These are phyloP conservation scores for Cyclopterus lumpus DNA, from an alignment of 2,797 vertebrate genomes.

Conservation along the genomic window DNA sequence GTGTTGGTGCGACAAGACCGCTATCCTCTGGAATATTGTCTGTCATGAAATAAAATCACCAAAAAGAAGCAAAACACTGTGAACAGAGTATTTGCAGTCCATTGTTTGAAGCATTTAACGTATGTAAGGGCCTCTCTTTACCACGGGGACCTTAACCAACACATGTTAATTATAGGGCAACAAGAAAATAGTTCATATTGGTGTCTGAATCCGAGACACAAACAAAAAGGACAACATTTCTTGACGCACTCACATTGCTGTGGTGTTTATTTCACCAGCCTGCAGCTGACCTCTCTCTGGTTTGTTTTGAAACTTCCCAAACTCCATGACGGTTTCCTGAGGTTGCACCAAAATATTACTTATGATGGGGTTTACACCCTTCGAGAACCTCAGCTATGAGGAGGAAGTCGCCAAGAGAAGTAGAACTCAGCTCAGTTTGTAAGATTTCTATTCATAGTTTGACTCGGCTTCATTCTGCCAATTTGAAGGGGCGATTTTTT, in stretches of 20 bases:
- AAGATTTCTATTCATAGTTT: slow-evolving; percentile 63
- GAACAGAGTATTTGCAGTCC: neutral
- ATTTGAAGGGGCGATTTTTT: slow-evolving; percentile 11
- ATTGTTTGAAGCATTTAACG: neutral
- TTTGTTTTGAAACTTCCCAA: slow-evolving; percentile 61
- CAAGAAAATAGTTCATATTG: neutral
- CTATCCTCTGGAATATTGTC: neutral
- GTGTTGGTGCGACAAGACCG: neutral
- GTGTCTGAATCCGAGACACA: slow-evolving; percentile 7
- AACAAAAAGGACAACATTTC: slow-evolving; percentile 22
- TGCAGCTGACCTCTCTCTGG: slow-evolving; percentile 50
- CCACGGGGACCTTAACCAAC: neutral
- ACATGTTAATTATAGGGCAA: neutral
- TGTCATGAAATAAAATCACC: neutral
- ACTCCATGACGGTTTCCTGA: slow-evolving; percentile 68
- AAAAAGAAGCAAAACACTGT: neutral
- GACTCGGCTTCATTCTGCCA: slow-evolving; percentile 25
- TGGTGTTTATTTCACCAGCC: slow-evolving; percentile 45
- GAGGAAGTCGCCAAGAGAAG: slow-evolving; percentile 56
- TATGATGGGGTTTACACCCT: slow-evolving; percentile 66
- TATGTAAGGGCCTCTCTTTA: slow-evolving; percentile 10
- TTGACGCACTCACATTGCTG: slow-evolving; percentile 25
- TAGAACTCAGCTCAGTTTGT: slow-evolving; percentile 52
- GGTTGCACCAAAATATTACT: slow-evolving; percentile 75
- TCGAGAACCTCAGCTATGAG: slow-evolving; percentile 76